phyloP scores from a whole-genome alignment of 2,113 vertebrate species.

The Propithecus coquereli region DNA sequence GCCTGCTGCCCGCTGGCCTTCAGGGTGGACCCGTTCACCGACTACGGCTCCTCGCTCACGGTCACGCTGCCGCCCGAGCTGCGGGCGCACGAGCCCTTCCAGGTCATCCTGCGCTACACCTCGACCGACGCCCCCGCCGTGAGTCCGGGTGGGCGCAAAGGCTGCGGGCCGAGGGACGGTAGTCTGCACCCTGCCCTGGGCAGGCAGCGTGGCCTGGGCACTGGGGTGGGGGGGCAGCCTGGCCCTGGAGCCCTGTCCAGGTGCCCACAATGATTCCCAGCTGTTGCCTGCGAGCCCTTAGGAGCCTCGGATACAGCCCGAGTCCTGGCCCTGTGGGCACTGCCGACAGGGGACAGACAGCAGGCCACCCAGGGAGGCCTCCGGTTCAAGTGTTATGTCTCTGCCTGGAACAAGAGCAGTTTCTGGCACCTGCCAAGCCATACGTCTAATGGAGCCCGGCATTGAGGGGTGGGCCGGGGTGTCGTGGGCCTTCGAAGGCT shows the following conservation, averaged over 20 bases:
- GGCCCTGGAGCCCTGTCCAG: neutral
- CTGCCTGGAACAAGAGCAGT: neutral
- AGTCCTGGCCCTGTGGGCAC: neutral
- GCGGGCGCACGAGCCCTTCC: slow-evolving; percentile 85
- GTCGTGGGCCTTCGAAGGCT: neutral
- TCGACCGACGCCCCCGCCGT: slow-evolving; percentile 94
- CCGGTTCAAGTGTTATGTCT: neutral
- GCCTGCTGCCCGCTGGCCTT: slow-evolving; percentile 82
- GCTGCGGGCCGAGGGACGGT: neutral
- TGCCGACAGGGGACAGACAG: neutral
- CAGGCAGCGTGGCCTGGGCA: neutral
- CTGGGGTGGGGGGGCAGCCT: neutral
- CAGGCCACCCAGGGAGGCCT: neutral
- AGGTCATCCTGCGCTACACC: slow-evolving; percentile 91
- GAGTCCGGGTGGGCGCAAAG: slow-evolving; percentile 72
- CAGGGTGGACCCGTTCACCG: slow-evolving; percentile 91
- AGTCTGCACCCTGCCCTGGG: neutral
- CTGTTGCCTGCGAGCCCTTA: neutral
- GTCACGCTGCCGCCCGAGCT: slow-evolving; percentile 86
- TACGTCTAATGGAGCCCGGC: neutral
- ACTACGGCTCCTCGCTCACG: slow-evolving; percentile 92
- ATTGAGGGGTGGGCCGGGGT: neutral
- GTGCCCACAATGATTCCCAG: neutral
- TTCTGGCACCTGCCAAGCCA: neutral
- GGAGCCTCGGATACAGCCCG: neutral